Percentiles rank a stretch among this genome's conserved stretches.
phyloP scores from a whole-genome alignment of 2,113 vertebrate genomes.

The Oriolus oriolus region DNA sequence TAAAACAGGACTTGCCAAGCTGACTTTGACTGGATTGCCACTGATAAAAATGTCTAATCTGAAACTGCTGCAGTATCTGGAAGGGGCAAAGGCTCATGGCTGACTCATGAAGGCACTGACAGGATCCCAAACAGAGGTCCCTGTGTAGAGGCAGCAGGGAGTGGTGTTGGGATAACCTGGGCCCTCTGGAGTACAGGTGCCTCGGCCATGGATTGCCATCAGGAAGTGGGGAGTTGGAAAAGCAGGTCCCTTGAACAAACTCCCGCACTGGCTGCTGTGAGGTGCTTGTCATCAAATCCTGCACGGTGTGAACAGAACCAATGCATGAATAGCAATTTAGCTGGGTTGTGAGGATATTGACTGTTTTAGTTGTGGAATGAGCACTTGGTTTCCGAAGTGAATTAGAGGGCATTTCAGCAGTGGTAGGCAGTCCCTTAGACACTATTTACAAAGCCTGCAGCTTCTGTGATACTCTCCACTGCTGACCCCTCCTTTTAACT shows the following conservation, averaged over 20 bases:
- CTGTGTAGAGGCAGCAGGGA: not conserved
- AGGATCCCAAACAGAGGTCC: not conserved
- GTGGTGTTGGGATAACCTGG: not conserved
- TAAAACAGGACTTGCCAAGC: not conserved
- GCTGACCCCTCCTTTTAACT: not conserved
- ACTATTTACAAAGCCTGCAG: not conserved
- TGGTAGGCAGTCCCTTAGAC: not conserved
- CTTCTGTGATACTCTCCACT: not conserved
- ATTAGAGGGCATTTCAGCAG: not conserved
- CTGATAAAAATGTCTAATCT: not conserved
- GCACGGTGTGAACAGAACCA: not conserved
- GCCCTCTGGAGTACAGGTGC: not conserved
- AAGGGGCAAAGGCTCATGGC: not conserved
- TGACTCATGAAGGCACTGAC: not conserved
- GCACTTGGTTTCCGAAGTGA: not conserved
- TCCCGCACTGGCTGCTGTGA: not conserved
- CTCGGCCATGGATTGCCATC: fast-evolving
- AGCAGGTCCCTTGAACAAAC: not conserved
- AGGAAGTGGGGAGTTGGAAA: not conserved
- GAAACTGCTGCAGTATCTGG: not conserved
- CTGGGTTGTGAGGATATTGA: not conserved
- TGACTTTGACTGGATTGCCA: not conserved
- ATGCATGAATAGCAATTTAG: not conserved
- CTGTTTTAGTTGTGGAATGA: not conserved
- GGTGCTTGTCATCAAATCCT: not conserved